Evolutionary conservation across 1,140 invertebrate species (phyloP).

Genomic region (Episyrphus balteatus): DNA sequence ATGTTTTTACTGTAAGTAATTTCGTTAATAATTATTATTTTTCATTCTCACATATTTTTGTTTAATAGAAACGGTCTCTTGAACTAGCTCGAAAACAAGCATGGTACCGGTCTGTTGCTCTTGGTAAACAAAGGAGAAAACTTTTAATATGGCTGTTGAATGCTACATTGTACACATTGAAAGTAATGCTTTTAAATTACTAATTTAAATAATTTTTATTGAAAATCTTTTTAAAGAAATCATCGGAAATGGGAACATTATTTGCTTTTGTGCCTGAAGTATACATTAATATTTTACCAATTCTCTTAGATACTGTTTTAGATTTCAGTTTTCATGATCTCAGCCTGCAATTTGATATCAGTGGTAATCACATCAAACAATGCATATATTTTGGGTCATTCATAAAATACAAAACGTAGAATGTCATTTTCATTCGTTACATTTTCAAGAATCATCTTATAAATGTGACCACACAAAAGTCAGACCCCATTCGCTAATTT

Average conservation of each 20-base stretch:
- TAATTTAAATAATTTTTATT: not conserved
- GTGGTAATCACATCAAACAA: constrained; percentile 37
- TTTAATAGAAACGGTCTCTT: constrained; percentile 30
- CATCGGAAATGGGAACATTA: constrained; percentile 48
- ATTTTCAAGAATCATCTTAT: no score
- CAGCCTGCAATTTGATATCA: constrained; percentile 22
- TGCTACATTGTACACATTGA: constrained; percentile 42
- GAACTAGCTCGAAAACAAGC: constrained; percentile 30
- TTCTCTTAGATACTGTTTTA: constrained; percentile 49
- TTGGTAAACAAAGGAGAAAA: constrained; percentile 18
- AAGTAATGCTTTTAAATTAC: constrained; percentile 12
- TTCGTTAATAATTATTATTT: not conserved
- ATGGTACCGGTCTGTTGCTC: constrained; percentile 30
- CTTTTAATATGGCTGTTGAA: constrained; percentile 47
- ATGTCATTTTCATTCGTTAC: no score
- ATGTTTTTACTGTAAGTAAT: constrained; percentile 32
- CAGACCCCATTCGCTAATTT: no score
- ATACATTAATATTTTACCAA: constrained; percentile 46
- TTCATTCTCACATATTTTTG: not conserved
- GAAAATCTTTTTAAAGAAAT: constrained; percentile 5
- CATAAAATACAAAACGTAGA: no score
- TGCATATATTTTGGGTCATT: not conserved
- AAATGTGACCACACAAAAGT: no score
- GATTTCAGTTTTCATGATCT: constrained; percentile 43
- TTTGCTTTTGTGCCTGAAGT: constrained; percentile 75